A percentile compares a stretch with the other conserved stretches of the same genome.
phyloP scores from a whole-genome alignment of 2,797 vertebrate genomes.

The Nasua narica region DNA sequence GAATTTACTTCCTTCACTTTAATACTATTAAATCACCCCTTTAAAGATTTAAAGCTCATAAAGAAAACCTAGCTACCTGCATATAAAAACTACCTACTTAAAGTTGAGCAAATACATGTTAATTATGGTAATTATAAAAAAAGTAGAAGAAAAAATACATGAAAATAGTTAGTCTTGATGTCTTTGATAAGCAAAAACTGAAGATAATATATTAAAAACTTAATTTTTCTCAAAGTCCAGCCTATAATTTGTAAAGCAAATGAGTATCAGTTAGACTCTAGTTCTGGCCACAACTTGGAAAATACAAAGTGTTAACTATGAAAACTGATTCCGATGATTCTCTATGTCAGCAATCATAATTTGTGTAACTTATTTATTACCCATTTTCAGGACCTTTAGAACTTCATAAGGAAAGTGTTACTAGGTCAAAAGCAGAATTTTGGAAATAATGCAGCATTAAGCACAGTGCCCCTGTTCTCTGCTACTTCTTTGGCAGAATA shows the following conservation, averaged over 20 bases:
- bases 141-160: not conserved
- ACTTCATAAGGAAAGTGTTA: not conserved
- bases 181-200: not conserved
- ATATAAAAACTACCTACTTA: conserved; percentile 26
- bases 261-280: not conserved
- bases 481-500: not conserved
- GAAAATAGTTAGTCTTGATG: not conserved
- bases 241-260: not conserved
- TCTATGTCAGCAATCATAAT: not conserved
- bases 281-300: not conserved
- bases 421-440: not conserved
- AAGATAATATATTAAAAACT: not conserved
- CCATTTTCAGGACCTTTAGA: not conserved
- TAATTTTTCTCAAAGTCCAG: not conserved
- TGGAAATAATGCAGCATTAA: not conserved
- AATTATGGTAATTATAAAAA: not conserved
- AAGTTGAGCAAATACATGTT: conserved; percentile 6
- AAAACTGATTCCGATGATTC: not conserved
- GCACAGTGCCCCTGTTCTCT: not conserved
- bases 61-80: not conserved
- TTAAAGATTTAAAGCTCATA: not conserved
- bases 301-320: not conserved
- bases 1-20: not conserved
- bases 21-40: conserved; percentile 12
- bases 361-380: not conserved